Evolutionary conservation across 2,797 vertebrate species (phyloP).

Genomic region (Miichthys miiuy): DNA sequence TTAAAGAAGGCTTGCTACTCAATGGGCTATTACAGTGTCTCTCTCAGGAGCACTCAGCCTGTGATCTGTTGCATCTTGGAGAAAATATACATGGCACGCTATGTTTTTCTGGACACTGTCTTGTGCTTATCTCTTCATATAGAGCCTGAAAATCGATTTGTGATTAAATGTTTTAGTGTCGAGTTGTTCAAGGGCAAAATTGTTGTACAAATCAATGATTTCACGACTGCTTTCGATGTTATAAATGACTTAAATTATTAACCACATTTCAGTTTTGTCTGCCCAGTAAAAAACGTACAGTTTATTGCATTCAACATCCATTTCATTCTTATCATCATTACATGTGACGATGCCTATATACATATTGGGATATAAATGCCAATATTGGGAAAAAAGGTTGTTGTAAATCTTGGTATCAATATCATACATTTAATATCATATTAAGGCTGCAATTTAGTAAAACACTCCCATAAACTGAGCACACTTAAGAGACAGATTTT

Average conservation of each 20-base stretch:
- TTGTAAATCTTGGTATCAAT: neutral
- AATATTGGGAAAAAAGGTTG: neutral
- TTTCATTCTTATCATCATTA: neutral
- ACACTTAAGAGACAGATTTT: neutral
- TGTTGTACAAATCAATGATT: neutral
- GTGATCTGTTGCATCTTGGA: conserved; percentile 5
- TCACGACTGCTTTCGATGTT: neutral
- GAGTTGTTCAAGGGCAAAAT: neutral
- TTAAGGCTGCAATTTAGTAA: neutral
- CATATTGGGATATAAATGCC: neutral
- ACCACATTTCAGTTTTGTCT: neutral
- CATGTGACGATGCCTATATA: neutral
- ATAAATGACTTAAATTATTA: neutral
- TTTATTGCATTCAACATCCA: neutral
- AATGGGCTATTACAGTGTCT: conserved; percentile 8
- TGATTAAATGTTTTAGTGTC: too few species aligned
- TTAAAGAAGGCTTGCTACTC: conserved; percentile 31
- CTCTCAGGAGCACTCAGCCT: conserved; percentile 12
- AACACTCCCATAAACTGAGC: neutral
- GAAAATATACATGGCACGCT: neutral
- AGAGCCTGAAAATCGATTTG: neutral
- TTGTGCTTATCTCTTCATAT: neutral
- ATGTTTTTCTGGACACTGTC: neutral
- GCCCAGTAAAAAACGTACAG: neutral
- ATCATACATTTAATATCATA: neutral